Evolutionary conservation across 2,888 invertebrate genomes (phyloP).

Genomic region (Ophonus ardosiacus): DNA sequence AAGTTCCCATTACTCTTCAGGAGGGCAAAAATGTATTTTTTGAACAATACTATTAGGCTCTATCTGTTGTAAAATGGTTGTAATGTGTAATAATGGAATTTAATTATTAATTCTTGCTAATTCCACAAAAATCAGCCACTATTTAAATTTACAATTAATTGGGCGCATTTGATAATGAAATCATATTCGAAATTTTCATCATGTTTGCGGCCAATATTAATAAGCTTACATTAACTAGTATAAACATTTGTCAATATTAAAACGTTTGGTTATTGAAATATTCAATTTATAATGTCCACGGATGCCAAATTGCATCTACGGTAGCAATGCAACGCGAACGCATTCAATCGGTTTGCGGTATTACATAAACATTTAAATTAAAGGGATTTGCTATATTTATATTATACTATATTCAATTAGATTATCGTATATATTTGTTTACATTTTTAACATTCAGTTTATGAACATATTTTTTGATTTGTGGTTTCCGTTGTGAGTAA

Average conservation of each 20-base stretch:
- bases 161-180: constrained; percentile 14
- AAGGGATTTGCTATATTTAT: neutral
- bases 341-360: constrained; percentile 6
- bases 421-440: neutral
- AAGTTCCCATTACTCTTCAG: too few relatives aligned
- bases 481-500: neutral
- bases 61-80: neutral
- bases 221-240: constrained; percentile 46
- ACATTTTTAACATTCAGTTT: neutral
- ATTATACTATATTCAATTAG: neutral
- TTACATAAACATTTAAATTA: neutral
- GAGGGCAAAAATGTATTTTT: too few relatives aligned
- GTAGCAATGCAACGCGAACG: neutral
- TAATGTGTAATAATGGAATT: constrained; percentile 1
- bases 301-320: constrained; percentile 7
- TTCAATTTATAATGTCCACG: constrained; percentile 31
- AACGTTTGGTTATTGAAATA: constrained; percentile 24
- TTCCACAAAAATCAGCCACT: constrained; percentile 4
- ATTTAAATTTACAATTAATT: constrained; percentile 40
- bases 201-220: constrained; percentile 29
- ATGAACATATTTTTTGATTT: neutral
- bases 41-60: too few relatives aligned
- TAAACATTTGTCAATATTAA: constrained; percentile 47
- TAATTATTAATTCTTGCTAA: neutral
- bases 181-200: constrained; percentile 36